Percentiles rank a stretch among this genome's conserved stretches.
These are phyloP conservation scores for Chymomyza procnemis DNA, from an alignment of 2,888 invertebrate genomes.

Conservation along the genomic window DNA sequence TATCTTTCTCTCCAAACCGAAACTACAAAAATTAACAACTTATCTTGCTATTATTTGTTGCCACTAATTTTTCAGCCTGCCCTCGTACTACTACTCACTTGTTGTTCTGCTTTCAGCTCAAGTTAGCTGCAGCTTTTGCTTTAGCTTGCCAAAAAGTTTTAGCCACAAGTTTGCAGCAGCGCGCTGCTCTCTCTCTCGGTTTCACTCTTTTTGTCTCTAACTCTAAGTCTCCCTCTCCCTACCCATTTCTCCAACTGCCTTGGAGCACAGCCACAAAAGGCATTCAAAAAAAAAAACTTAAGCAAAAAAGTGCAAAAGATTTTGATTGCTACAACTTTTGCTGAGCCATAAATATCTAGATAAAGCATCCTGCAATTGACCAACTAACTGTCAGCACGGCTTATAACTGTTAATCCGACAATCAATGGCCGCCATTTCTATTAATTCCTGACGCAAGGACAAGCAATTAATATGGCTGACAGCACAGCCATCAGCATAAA, in stretches of 20 bases:
- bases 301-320: slow-evolving; percentile 57
- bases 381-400: not conserved
- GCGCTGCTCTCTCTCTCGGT: not conserved
- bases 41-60: too few species aligned
- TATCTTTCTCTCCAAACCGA: too few species aligned
- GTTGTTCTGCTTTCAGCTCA: not conserved
- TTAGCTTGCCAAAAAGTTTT: slow-evolving; percentile 10
- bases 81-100: slow-evolving; percentile 1
- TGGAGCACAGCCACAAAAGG: slow-evolving; percentile 17
- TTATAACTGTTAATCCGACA: slow-evolving; percentile 7
- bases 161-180: not conserved
- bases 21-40: too few species aligned
- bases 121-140: not conserved
- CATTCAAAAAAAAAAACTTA: slow-evolving; percentile 49
- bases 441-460: slow-evolving; percentile 31
- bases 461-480: slow-evolving; percentile 49
- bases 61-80: too few species aligned
- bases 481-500: not conserved
- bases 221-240: too few species aligned
- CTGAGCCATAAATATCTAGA: slow-evolving; percentile 34
- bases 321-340: slow-evolving; percentile 56
- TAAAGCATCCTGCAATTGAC: not conserved
- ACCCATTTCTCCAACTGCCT: not conserved
- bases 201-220: too few species aligned
- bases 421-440: slow-evolving; percentile 37